Conservation (phyloP, 2,888 invertebrate species). For the Drosophila algonquin region DNA sequence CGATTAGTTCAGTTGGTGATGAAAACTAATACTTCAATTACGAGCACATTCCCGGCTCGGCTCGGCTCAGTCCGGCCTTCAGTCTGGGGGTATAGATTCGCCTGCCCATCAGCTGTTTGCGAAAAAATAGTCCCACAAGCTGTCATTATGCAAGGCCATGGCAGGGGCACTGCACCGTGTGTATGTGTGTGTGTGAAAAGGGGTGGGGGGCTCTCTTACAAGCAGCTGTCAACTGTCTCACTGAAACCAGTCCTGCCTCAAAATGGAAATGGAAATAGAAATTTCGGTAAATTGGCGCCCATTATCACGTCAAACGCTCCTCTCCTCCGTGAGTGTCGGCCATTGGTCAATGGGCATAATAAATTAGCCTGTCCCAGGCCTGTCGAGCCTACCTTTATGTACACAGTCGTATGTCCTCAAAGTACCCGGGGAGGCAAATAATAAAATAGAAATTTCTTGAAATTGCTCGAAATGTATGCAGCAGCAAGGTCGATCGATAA, state of each 20-base stretch:
- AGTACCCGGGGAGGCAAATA: slow-evolving; percentile 15
- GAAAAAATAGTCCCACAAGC: slow-evolving; percentile 48
- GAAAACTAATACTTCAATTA: slow-evolving; percentile 61
- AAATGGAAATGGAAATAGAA: slow-evolving; percentile 25
- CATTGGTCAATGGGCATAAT: slow-evolving; percentile 40
- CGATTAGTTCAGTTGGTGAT: slow-evolving; percentile 48
- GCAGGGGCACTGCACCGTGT: not conserved
- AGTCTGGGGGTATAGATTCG: slow-evolving; percentile 28
- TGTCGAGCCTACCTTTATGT: slow-evolving; percentile 35
- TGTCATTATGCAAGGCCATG: slow-evolving; percentile 44
- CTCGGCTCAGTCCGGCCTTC: slow-evolving; percentile 20
- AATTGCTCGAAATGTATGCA: slow-evolving; percentile 64
- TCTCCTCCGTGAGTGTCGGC: slow-evolving; percentile 16
- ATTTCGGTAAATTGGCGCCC: slow-evolving; percentile 21
- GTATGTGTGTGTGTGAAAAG: slow-evolving; percentile 2
- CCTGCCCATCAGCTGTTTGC: slow-evolving; percentile 52
- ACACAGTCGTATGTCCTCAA: slow-evolving; percentile 10
- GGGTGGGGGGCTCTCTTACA: slow-evolving; percentile 26
- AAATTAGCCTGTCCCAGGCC: slow-evolving; percentile 41
- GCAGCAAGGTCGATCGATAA: slow-evolving; percentile 78
- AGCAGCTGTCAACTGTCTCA: slow-evolving; percentile 30
- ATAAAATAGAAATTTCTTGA: slow-evolving; percentile 17
- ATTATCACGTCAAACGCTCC: slow-evolving; percentile 28
- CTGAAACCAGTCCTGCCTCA: slow-evolving; percentile 17
- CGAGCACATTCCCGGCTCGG: slow-evolving; percentile 6